Percentiles rank a stretch among this genome's conserved stretches.
Evolutionary conservation across 2,113 vertebrate genomes (phyloP).

Genomic region (Varanus komodoensis): DNA sequence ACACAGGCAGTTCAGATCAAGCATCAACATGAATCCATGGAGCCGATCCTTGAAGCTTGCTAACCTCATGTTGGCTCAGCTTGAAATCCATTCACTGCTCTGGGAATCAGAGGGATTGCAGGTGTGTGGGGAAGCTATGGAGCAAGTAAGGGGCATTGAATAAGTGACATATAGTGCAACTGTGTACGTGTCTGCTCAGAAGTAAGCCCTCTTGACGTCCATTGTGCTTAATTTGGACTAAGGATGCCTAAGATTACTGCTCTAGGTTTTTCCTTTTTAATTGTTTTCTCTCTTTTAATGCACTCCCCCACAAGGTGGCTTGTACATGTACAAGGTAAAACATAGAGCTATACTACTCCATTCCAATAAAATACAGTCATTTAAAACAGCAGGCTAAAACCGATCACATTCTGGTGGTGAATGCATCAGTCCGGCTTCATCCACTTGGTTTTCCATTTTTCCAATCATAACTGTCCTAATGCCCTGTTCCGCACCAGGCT

Average conservation of each 20-base stretch:
- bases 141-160: background rate
- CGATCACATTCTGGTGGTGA: background rate
- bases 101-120: background rate
- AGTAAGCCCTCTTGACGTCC: background rate
- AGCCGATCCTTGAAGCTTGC: background rate
- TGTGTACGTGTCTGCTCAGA: no score
- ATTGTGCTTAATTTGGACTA: no score
- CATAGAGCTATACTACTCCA: background rate
- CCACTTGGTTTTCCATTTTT: no score
- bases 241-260: no score
- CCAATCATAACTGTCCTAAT: no score
- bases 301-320: no score
- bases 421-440: no score
- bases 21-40: background rate
- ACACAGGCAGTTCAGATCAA: background rate
- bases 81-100: background rate
- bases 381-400: background rate
- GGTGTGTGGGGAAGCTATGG: background rate
- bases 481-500: no score
- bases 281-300: no score
- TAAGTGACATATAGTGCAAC: background rate
- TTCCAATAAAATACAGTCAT: background rate
- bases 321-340: no score
- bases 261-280: no score
- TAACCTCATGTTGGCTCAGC: no score